These are phyloP conservation scores for Macaca mulatta DNA, from an alignment of 2,113 vertebrate genomes.

Conservation along the genomic window DNA sequence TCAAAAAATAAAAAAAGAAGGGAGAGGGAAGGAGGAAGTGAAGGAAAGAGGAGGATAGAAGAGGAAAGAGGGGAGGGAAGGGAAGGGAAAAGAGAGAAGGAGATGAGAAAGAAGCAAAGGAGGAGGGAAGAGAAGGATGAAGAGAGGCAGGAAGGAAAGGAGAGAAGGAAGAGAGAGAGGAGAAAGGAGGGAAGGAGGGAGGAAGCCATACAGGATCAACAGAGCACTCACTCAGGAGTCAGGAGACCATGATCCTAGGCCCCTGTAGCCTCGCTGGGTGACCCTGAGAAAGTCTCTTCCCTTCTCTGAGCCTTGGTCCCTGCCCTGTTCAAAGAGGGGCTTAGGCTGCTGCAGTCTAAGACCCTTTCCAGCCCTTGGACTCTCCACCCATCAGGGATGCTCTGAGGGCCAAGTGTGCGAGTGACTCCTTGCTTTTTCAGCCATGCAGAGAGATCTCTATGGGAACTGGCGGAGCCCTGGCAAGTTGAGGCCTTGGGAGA, in stretches of 20 bases:
- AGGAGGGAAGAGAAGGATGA: background rate
- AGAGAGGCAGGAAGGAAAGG: background rate
- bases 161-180: too few relatives aligned
- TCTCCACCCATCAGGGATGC: background rate
- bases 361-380: background rate
- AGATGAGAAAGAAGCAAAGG: background rate
- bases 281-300: background rate
- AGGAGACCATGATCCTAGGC: background rate
- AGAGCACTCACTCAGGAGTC: background rate
- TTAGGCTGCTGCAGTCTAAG: fast-evolving
- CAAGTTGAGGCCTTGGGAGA: background rate
- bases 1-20: too few relatives aligned
- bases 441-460: fast-evolving
- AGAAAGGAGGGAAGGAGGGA: fast-evolving
- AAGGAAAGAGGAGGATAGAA: background rate
- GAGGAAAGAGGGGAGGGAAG: too few relatives aligned
- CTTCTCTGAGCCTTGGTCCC: background rate
- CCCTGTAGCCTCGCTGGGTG: background rate
- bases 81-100: background rate
- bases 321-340: background rate
- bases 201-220: background rate
- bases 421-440: background rate
- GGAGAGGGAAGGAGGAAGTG: background rate
- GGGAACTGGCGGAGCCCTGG: background rate
- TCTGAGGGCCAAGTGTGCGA: background rate